Base-by-base conservation (phyloP, 2,113 vertebrate species). In the Procavia capensis region DNA sequence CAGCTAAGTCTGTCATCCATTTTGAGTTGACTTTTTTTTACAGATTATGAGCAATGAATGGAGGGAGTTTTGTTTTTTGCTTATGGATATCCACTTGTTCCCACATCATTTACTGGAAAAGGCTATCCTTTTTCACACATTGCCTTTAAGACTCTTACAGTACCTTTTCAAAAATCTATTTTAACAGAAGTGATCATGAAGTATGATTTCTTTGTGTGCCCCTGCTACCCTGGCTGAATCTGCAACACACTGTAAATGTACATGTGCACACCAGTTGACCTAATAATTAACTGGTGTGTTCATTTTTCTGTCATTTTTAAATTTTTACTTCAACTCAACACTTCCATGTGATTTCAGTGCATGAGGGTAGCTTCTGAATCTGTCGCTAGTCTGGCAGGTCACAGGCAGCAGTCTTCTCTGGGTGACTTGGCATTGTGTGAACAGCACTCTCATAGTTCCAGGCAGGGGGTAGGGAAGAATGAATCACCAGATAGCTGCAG, bases 401-500 rank as follows among this genome's bases (percentile, higher is more conserved):
- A 0, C 17, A 2, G 57, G 59, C 22, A 1, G 85, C 27, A n/a
- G 36, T 20, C 31, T 9, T 78, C 61, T 45, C 81, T 11, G 2
- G n/a, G 57, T 57, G 31, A 47, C 64, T 85, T 79, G 78, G 90
- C 94, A n/a, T 54, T 2, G 4, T 39, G 22, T 63, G 27, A 90
- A 68, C 66, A 96, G 66, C 1, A 22, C 75, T 72, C 72, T 88
- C 57, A 2, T 2, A 1, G 75, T 41, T n/a, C 14, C 50, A 45
- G 88, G 64, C 70, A 75, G 64, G 27, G 43, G 39, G 25, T 0
- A 74, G 22, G n/a, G 34, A 50, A 75, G 41, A 64, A 41, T 63
- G 78, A 85, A 82, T 93, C 85, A 83, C 74, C 95, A 97, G 94
- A 97, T 95, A 90, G 92, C 47, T 54, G 39, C 61, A 84, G 75